phyloP scores from a whole-genome alignment of 2,888 invertebrate species.

The Eupithecia vulgata region DNA sequence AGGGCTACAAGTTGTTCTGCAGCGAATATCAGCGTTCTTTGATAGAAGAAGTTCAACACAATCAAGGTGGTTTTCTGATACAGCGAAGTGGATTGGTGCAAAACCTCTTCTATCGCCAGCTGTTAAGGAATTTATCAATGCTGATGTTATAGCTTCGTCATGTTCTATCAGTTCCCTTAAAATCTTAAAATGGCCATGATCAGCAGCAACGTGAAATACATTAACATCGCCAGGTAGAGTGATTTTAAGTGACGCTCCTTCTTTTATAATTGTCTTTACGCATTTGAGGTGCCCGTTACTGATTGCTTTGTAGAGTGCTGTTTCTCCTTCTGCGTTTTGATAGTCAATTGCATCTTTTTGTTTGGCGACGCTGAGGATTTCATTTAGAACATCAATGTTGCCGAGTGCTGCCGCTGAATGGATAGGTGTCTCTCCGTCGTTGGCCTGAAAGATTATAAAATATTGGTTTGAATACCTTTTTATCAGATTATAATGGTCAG shows the following conservation, averaged over 20 bases:
- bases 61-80: slow-evolving; percentile 75
- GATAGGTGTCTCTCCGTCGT: slow-evolving; percentile 80
- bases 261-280: slow-evolving; percentile 71
- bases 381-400: slow-evolving; percentile 75
- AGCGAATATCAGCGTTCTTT: slow-evolving; percentile 72
- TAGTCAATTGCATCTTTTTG: slow-evolving; percentile 76
- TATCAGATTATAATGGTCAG: neutral
- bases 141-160: slow-evolving; percentile 63
- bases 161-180: slow-evolving; percentile 79
- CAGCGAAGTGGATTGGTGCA: slow-evolving; percentile 83
- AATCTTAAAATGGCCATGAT: slow-evolving; percentile 80
- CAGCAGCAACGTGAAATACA: slow-evolving; percentile 85
- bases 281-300: slow-evolving; percentile 70
- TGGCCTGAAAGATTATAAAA: slow-evolving; percentile 60
- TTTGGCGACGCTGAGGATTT: slow-evolving; percentile 79
- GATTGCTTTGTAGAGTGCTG: slow-evolving; percentile 78
- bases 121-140: slow-evolving; percentile 65
- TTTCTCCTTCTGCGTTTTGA: slow-evolving; percentile 77
- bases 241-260: slow-evolving; percentile 75
- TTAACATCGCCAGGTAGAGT: slow-evolving; percentile 76
- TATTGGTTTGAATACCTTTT: neutral
- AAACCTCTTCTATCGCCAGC: slow-evolving; percentile 72
- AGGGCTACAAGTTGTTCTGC: slow-evolving; percentile 72
- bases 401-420: slow-evolving; percentile 82
- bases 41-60: slow-evolving; percentile 75